Evolutionary conservation across 2,797 vertebrate genomes (phyloP), one percentile per base, ranked within the genome.

Genomic region (Halcyon chelicuti): DNA sequence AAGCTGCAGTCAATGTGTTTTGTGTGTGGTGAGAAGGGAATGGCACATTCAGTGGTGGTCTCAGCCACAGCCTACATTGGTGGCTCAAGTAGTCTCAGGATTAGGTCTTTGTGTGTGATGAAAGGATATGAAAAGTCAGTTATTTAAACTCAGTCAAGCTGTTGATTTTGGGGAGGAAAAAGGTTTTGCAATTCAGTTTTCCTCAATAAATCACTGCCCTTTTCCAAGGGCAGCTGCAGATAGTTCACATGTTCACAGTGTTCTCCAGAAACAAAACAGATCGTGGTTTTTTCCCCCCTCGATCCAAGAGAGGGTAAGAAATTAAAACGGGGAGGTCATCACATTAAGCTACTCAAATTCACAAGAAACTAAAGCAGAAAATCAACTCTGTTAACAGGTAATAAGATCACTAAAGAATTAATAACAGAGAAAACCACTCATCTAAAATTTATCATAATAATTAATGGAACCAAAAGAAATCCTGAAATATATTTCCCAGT

Each of bases 41-140:
- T 97, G 98, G 98, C 98, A 98, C 97, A 98, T 98, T 98, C 98
- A 98, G 98, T 98, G 99, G 99, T 99, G 99, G 99, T 99, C 99
- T 98, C 98, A 98, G 98, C 98, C 97, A 97, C 98, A 98, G 98
- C 98, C 98, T 98, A 99, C 99, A 99, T 98, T 99, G 99, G 98
- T 99, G 99, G 99, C 98, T 99, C 98, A 99, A 99, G 99, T 99
- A 99, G 98, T 99, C 98, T 98, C 97, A 97, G 99, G 99, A 99
- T 99, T 99, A 99, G 98, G 98, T 98, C 98, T 99, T 99, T 99
- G 99, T 99, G 98, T 96, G 96, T 79, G 70, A 95, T 99, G 99
- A 99, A 99, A 99, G 99, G 98, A 98, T 99, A 98, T 99, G 99
- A 99, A 99, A 99, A 99, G 99, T 99, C 99, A 99, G 98, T 99